Base-by-base conservation (phyloP, 2,888 invertebrate species). In the Atethmia centrago region DNA sequence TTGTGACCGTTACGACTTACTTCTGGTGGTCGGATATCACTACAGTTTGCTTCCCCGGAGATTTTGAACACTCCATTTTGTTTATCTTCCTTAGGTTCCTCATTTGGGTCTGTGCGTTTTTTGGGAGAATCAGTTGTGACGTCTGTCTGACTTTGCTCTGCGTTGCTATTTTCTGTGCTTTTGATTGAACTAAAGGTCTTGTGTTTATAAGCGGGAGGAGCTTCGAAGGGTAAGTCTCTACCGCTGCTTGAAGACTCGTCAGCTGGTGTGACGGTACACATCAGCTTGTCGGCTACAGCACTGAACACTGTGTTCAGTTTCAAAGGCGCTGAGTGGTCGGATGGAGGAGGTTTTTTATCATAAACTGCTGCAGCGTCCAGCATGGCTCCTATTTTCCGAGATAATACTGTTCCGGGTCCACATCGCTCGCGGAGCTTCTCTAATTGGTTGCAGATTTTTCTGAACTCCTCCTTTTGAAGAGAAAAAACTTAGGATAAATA, bases 391-490 rank as follows among this genome's bases (percentile, higher is more conserved):
- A 98, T 98, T 88, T 98, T 98, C 71, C 97, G 97, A 21, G 97
- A 97, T 79, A 98, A 94, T 74, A 97, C 97, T 28, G 97, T 97
- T 88, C 98, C 98, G 0, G 98, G 97, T 28, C 98, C 97, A 79
- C 98, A 97, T 77, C 98, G 97, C 88, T 98, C 98, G 84, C 98
- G 98, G n/a, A 98, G 96, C 76, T 97, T 95, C 85, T 98, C 98
- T 58, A 98, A 94, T 90, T 98, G 98, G 56, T 97, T 97, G 93
- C 98, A 98, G 53, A 98, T 96, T 82, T 98, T 97, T 84, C 97
- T 97, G 90, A 98, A 98, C 95, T 98, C 98, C 92, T 98, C 98
- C 98, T 98, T 70, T 79, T 36, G 51, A n/a, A 72, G 28, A 71
- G 25, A 83, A 74, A 71, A 0, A 51, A 51, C 21, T 28, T 42